Conservation (phyloP, 2,888 invertebrate genomes). For the Lasioglossum oenotherae region DNA sequence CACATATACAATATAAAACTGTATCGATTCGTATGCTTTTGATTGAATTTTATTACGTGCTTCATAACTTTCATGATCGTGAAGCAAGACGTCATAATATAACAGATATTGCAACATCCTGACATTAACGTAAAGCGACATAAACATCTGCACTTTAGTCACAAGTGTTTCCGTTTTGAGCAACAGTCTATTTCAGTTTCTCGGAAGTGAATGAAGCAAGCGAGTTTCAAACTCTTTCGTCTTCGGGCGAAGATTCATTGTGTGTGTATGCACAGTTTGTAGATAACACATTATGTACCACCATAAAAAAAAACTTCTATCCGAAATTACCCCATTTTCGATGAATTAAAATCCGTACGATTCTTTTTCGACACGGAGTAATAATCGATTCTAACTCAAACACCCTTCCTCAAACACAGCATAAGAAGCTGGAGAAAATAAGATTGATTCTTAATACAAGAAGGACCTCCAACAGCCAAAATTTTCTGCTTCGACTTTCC, state of each 20-base stretch:
- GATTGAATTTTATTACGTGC: not conserved
- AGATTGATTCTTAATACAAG: not conserved
- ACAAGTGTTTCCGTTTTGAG: not conserved
- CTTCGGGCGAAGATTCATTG: not conserved
- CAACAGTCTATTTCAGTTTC: slow-evolving; percentile 1
- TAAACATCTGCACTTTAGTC: not conserved
- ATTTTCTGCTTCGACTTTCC: slow-evolving; percentile 10
- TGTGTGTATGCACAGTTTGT: not conserved
- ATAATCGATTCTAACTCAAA: not conserved
- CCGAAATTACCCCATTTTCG: not conserved
- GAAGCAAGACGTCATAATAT: not conserved
- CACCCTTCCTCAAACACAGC: not conserved
- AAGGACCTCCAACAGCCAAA: slow-evolving; percentile 2
- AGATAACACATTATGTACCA: not conserved
- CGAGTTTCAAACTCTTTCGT: not conserved
- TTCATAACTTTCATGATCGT: not conserved
- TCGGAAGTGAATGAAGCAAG: not conserved
- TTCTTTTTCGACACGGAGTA: not conserved
- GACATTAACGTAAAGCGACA: not conserved
- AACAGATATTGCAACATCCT: not conserved
- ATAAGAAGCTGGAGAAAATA: not conserved
- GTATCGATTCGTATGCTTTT: not conserved
- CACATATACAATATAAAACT: not conserved
- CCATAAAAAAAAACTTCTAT: not conserved
- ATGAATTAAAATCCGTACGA: no score